Conservation (phyloP, 2,888 invertebrate genomes). For the Papilio gigon region DNA sequence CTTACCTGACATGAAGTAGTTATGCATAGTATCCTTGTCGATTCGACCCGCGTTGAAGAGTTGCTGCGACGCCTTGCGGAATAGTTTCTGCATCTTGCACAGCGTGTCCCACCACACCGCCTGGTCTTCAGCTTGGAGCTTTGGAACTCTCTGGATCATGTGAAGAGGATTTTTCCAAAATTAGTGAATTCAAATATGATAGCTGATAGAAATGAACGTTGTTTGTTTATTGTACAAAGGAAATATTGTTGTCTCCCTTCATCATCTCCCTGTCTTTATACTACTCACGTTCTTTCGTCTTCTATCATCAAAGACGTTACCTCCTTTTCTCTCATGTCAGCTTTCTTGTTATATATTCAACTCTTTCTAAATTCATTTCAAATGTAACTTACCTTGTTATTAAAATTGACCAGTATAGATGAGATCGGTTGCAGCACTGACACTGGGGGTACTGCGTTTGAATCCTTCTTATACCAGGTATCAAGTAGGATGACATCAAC, state of each 20-base stretch:
- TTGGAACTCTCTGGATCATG: constrained; percentile 90
- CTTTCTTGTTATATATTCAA: too few relatives aligned
- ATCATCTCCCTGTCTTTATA: too few relatives aligned
- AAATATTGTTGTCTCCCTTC: too few relatives aligned
- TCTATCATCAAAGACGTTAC: too few relatives aligned
- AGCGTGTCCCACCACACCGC: constrained; percentile 99
- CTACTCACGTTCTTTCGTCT: too few relatives aligned
- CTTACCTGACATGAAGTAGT: constrained; percentile 98
- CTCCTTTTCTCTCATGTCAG: too few relatives aligned
- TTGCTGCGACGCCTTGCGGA: constrained; percentile 95
- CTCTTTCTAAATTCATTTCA: too few relatives aligned
- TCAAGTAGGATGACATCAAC: constrained; percentile 92
- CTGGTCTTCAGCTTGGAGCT: constrained; percentile 97
- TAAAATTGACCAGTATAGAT: constrained; percentile 97
- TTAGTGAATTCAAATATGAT: too few relatives aligned
- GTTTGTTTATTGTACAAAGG: too few relatives aligned
- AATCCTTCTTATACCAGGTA: constrained; percentile 97
- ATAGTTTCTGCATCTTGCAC: constrained; percentile 96
- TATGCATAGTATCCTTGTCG: constrained; percentile 96
- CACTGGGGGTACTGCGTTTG: constrained; percentile 97
- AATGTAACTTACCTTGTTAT: constrained; percentile 94
- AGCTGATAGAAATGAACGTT: too few relatives aligned
- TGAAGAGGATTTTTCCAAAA: too few relatives aligned
- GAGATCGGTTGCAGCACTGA: constrained; percentile 98
- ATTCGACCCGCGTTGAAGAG: constrained; percentile 92